These are phyloP conservation scores for Varecia variegata DNA, from an alignment of 2,797 vertebrate species.

Conservation along the genomic window DNA sequence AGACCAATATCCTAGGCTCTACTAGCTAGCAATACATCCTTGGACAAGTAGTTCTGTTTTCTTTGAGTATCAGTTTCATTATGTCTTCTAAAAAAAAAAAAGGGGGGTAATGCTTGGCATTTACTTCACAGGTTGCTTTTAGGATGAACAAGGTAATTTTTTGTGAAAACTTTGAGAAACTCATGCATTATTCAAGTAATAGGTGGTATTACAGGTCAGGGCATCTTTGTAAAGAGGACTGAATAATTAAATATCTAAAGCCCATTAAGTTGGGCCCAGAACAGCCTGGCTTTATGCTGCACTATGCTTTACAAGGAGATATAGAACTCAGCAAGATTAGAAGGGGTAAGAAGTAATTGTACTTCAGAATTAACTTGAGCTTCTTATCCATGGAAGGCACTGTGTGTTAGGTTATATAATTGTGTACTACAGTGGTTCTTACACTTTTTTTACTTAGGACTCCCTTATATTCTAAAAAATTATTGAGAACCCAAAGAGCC, in stretches of 20 bases:
- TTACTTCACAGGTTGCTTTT: conserved; percentile 25
- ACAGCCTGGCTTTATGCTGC: conserved; percentile 54
- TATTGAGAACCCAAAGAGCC: background rate
- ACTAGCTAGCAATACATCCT: background rate
- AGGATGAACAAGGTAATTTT: background rate
- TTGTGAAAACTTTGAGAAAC: background rate
- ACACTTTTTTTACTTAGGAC: conserved; percentile 34
- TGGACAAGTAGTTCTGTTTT: conserved; percentile 29
- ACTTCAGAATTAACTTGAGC: conserved; percentile 42
- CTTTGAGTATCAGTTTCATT: conserved; percentile 28
- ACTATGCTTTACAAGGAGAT: conserved; percentile 58
- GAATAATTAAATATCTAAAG: conserved; percentile 51
- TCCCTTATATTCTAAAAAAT: conserved; percentile 13
- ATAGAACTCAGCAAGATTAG: conserved; percentile 51
- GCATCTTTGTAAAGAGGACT: conserved; percentile 39
- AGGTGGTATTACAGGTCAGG: background rate
- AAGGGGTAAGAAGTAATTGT: conserved; percentile 53
- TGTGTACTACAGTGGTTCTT: conserved; percentile 2
- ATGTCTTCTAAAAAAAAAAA: background rate
- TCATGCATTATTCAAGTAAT: background rate
- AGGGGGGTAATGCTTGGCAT: background rate
- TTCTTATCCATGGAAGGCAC: conserved; percentile 12
- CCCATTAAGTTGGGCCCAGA: conserved; percentile 33
- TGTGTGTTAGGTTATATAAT: conserved; percentile 38
- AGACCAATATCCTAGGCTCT: background rate